Evolutionary conservation across 2,888 invertebrate species (phyloP).

Genomic region (Apamea monoglypha): DNA sequence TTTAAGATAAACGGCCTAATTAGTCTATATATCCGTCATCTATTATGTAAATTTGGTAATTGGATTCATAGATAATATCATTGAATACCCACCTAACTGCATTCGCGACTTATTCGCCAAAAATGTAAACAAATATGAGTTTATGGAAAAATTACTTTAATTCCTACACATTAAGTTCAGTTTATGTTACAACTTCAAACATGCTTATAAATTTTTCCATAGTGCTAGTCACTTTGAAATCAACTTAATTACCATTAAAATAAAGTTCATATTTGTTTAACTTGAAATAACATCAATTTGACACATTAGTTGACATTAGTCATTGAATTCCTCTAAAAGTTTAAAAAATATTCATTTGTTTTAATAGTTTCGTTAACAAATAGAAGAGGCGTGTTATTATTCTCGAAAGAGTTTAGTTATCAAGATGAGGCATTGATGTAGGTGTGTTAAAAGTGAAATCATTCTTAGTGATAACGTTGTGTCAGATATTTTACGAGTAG

Average conservation of each 20-base stretch:
- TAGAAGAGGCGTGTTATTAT: background rate
- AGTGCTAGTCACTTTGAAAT: too few species aligned
- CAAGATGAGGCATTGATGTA: conserved; percentile 21
- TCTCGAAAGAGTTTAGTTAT: conserved; percentile 27
- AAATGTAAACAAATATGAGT: too few species aligned
- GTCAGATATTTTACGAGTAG: conserved; percentile 19
- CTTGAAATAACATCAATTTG: too few species aligned
- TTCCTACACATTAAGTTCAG: too few species aligned
- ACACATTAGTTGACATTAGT: background rate
- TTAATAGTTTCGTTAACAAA: background rate
- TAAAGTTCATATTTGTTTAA: too few species aligned
- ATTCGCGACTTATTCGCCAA: too few species aligned
- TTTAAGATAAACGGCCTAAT: conserved; percentile 3
- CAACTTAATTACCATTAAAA: too few species aligned
- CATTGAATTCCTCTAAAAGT: background rate
- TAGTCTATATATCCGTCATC: background rate
- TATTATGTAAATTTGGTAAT: conserved; percentile 25
- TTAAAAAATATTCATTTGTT: conserved; percentile 9
- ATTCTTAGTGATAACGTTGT: conserved; percentile 29
- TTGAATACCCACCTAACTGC: background rate
- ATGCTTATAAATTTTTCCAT: too few species aligned
- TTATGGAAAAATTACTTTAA: too few species aligned
- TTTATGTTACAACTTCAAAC: too few species aligned
- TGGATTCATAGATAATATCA: conserved; percentile 6
- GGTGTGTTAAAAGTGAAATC: conserved; percentile 40